Percentiles rank a stretch among this genome's conserved stretches.
phyloP scores from a whole-genome alignment of 2,888 invertebrate genomes.

The Oxycera nigricornis region DNA sequence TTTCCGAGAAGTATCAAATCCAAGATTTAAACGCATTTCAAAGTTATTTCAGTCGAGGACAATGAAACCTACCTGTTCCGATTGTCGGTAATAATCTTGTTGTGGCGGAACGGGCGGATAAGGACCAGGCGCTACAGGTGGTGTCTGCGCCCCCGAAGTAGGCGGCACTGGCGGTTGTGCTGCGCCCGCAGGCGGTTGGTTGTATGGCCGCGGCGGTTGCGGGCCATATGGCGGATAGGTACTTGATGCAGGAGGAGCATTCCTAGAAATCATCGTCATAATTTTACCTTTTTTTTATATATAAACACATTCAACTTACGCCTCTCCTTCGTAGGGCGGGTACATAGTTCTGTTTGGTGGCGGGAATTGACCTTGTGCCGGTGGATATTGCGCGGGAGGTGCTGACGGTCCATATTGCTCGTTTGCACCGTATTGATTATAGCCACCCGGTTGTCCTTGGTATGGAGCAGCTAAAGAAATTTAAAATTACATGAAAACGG shows the following conservation, averaged over 20 bases:
- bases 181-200: slow-evolving; percentile 61
- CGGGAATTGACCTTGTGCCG: slow-evolving; percentile 67
- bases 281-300: background rate
- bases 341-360: slow-evolving; percentile 80
- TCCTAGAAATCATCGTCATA: slow-evolving; percentile 40
- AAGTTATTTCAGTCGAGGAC: background rate
- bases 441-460: slow-evolving; percentile 69
- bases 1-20: too few relatives aligned
- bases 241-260: slow-evolving; percentile 59
- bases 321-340: slow-evolving; percentile 77
- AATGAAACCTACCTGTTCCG: slow-evolving; percentile 57
- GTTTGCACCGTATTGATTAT: slow-evolving; percentile 73
- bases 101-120: slow-evolving; percentile 64
- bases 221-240: slow-evolving; percentile 58
- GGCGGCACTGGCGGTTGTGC: slow-evolving; percentile 63
- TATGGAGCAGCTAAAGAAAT: slow-evolving; percentile 64
- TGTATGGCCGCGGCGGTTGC: slow-evolving; percentile 56
- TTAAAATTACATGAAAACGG: background rate
- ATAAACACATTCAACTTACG: slow-evolving; percentile 61
- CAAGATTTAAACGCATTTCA: too few relatives aligned
- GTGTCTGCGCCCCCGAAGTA: slow-evolving; percentile 60
- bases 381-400: slow-evolving; percentile 67
- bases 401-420: slow-evolving; percentile 67
- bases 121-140: slow-evolving; percentile 63
- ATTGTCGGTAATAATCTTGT: slow-evolving; percentile 66